Percentiles rank a stretch among this genome's conserved stretches.
Conservation (phyloP, 2,113 vertebrate species). For the Felis chaus region DNA sequence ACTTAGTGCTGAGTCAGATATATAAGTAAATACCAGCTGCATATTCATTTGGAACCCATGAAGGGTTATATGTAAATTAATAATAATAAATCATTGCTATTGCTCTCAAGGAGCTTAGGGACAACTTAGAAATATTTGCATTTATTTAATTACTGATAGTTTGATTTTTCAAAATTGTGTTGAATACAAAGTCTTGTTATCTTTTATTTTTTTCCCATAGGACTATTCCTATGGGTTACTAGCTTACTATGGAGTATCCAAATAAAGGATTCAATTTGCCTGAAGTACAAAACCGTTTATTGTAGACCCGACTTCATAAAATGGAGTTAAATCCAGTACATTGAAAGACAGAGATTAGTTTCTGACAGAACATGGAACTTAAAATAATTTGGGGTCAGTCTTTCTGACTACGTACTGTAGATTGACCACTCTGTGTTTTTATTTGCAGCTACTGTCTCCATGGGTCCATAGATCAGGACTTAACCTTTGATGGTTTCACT, state of each 20-base stretch:
- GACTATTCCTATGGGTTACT: not conserved
- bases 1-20: not conserved
- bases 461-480: not conserved
- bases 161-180: conserved; percentile 16
- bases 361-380: not conserved
- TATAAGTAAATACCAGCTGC: not conserved
- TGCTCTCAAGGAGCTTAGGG: not conserved
- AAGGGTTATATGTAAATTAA: not conserved
- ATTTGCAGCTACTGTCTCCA: not conserved
- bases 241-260: not conserved
- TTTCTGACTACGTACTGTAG: not conserved
- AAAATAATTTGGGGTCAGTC: not conserved
- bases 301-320: not conserved
- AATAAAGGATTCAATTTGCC: not conserved
- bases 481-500: not conserved
- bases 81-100: not conserved
- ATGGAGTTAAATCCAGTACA: not conserved
- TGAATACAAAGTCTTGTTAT: not conserved
- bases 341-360: not conserved
- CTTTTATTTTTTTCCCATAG: not conserved
- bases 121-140: not conserved
- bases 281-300: not conserved
- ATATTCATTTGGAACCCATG: not conserved
- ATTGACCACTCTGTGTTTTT: not conserved
- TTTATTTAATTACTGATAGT: not conserved